Evolutionary conservation across 2,888 invertebrate genomes (phyloP).

Genomic region (Pseudococcus longispinus): DNA sequence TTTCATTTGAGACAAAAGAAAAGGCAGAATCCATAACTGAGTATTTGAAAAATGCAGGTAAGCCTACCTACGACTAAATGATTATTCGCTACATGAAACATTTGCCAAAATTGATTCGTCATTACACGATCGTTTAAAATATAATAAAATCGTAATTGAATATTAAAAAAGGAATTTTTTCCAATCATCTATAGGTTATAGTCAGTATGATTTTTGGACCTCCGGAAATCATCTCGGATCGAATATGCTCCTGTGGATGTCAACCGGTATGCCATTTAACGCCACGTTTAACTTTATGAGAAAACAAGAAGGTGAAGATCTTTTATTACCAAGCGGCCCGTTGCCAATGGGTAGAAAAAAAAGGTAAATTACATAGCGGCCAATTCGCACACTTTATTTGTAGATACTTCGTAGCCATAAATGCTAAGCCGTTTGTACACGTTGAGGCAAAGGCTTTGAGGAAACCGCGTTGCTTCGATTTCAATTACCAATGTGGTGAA

Average conservation of each 20-base stretch:
- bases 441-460: background rate
- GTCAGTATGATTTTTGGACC: conserved; percentile 87
- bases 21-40: conserved; percentile 85
- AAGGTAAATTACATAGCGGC: conserved; percentile 55
- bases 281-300: conserved; percentile 86
- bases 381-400: background rate
- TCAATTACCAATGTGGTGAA: background rate
- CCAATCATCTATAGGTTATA: conserved; percentile 69
- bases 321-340: conserved; percentile 50
- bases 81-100: background rate
- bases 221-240: conserved; percentile 86
- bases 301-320: conserved; percentile 58
- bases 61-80: conserved; percentile 57
- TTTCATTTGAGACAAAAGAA: conserved; percentile 85
- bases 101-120: background rate
- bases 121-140: background rate
- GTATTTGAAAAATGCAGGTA: conserved; percentile 81
- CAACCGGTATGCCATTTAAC: conserved; percentile 85
- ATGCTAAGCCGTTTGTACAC: background rate
- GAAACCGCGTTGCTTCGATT: background rate
- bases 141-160: background rate
- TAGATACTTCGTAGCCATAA: background rate
- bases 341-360: conserved; percentile 59
- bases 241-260: conserved; percentile 90
- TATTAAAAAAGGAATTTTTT: no score